Percentiles rank a stretch among this genome's conserved stretches.
Conservation (phyloP, 2,888 invertebrate species). For the Alsophila aescularia region DNA sequence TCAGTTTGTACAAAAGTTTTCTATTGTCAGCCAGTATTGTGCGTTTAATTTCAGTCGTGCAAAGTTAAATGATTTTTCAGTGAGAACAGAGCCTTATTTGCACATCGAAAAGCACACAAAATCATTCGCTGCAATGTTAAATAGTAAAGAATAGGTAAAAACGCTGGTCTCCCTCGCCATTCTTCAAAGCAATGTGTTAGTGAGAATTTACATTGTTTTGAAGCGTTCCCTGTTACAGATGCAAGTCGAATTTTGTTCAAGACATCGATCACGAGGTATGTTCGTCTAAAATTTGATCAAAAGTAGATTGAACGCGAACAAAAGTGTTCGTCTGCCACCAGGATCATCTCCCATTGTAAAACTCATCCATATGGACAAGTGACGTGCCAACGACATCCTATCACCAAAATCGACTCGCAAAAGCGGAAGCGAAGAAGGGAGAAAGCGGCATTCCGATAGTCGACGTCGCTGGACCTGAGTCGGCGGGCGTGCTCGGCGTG, state of each 20-base stretch:
- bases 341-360: background rate
- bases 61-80: slow-evolving; percentile 10
- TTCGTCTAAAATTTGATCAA: slow-evolving; percentile 14
- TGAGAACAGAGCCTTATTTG: slow-evolving; percentile 65
- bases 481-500: slow-evolving; percentile 83
- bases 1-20: background rate
- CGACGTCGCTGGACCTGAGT: slow-evolving; percentile 75
- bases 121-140: slow-evolving; percentile 36
- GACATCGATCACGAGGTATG: slow-evolving; percentile 9
- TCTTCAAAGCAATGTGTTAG: slow-evolving; percentile 40
- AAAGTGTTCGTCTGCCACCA: background rate
- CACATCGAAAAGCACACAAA: slow-evolving; percentile 76
- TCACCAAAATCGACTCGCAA: slow-evolving; percentile 36
- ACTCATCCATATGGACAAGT: background rate
- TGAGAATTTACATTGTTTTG: slow-evolving; percentile 30
- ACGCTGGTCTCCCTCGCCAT: slow-evolving; percentile 14
- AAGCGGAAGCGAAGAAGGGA: slow-evolving; percentile 50
- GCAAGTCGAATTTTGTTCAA: slow-evolving; percentile 29
- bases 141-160: slow-evolving; percentile 21
- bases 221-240: slow-evolving; percentile 27
- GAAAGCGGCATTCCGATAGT: slow-evolving; percentile 60
- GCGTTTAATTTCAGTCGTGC: background rate
- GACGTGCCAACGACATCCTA: slow-evolving; percentile 18
- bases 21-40: background rate
- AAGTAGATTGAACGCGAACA: background rate